phyloP scores from a whole-genome alignment of 1,140 invertebrate species.

The Drosophila lacertosa region DNA sequence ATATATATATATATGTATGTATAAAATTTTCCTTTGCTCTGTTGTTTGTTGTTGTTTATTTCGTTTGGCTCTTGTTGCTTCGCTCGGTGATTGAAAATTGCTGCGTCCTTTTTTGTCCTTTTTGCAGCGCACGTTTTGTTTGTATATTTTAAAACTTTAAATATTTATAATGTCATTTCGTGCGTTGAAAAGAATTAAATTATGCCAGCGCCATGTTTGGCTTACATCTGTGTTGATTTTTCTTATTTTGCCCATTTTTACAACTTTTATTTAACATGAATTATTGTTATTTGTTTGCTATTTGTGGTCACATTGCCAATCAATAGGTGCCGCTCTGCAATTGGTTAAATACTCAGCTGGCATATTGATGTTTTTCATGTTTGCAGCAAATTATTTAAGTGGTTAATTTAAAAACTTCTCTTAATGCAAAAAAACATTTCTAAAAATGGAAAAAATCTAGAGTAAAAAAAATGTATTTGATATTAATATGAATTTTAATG shows the following conservation, averaged over 20 bases:
- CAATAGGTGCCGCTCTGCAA: too few species aligned
- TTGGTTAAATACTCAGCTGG: too few species aligned
- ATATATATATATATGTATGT: background rate
- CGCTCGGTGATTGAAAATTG: background rate
- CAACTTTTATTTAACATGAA: conserved; percentile 53
- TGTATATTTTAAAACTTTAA: conserved; percentile 24
- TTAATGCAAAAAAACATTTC: too few species aligned
- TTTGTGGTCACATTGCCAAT: conserved; percentile 47
- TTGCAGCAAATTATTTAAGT: too few species aligned
- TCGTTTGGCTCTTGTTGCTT: conserved; percentile 17
- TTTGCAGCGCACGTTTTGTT: conserved; percentile 1
- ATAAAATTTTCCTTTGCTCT: conserved; percentile 6
- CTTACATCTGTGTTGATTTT: conserved; percentile 3
- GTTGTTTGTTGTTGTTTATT: background rate
- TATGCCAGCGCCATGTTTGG: conserved; percentile 42
- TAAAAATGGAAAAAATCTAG: too few species aligned
- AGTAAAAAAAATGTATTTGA: too few species aligned
- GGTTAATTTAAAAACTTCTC: too few species aligned
- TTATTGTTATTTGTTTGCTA: conserved; percentile 55
- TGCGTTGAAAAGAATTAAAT: conserved; percentile 8
- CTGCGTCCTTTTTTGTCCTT: conserved; percentile 26
- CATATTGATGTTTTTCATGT: too few species aligned
- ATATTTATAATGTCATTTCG: conserved; percentile 37
- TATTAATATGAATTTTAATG: too few species aligned
- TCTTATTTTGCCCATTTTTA: conserved; percentile 12